Percentiles rank a stretch among this genome's conserved stretches.
Evolutionary conservation across 2,888 invertebrate genomes (phyloP).

Genomic region (Acronicta psi): DNA sequence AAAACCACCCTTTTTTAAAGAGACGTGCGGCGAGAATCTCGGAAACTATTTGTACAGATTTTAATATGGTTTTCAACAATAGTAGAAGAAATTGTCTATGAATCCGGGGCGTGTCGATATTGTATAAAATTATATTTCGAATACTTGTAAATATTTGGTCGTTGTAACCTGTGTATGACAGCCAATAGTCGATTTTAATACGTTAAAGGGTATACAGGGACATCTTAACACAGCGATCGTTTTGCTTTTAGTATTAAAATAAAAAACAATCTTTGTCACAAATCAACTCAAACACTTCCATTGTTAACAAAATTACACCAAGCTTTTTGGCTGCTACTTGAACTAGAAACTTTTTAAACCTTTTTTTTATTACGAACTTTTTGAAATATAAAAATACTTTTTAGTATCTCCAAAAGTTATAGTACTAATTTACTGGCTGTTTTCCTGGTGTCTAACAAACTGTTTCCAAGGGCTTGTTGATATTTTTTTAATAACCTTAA

Average conservation of each 20-base stretch:
- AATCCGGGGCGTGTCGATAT: too few relatives aligned
- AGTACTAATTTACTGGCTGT: too few relatives aligned
- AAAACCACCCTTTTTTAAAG: too few relatives aligned
- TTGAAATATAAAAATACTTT: too few relatives aligned
- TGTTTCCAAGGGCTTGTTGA: not conserved
- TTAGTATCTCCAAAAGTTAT: too few relatives aligned
- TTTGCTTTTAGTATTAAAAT: constrained; percentile 1
- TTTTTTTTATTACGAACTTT: too few relatives aligned
- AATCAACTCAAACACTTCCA: not conserved
- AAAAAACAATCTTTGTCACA: constrained; percentile 10
- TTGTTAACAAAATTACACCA: not conserved
- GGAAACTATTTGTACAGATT: too few relatives aligned
- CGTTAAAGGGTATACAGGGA: constrained; percentile 40
- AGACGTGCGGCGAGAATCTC: too few relatives aligned
- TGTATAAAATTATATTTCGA: constrained; percentile 13
- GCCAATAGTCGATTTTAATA: constrained; percentile 19
- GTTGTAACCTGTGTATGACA: constrained; percentile 4
- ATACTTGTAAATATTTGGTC: not conserved
- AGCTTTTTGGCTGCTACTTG: not conserved
- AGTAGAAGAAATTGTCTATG: too few relatives aligned
- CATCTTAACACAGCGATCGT: constrained; percentile 1
- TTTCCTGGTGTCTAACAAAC: not conserved
- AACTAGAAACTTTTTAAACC: too few relatives aligned
- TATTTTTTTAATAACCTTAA: not conserved
- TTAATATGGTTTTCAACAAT: too few relatives aligned